These are phyloP conservation scores for Noctua fimbriata DNA, from an alignment of 2,888 invertebrate species.

Conservation along the genomic window DNA sequence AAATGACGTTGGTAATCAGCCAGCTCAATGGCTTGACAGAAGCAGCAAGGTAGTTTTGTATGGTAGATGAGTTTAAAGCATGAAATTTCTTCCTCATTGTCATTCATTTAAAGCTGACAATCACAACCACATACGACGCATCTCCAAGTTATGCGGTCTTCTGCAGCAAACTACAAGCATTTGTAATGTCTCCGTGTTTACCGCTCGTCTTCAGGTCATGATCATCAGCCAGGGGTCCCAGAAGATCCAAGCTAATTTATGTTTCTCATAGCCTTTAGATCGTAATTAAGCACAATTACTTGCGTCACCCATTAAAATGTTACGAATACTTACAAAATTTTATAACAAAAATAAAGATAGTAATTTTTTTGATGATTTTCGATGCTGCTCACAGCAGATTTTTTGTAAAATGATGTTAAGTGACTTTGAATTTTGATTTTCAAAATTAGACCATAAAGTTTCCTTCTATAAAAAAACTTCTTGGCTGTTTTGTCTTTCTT, in stretches of 20 bases:
- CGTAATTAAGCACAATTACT: background rate
- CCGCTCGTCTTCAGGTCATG: no score
- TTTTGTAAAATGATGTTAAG: constrained; percentile 38
- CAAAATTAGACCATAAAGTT: constrained; percentile 15
- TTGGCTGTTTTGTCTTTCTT: background rate
- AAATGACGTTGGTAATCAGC: background rate
- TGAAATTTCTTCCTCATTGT: background rate
- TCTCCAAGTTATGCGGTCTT: background rate
- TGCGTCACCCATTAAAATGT: background rate
- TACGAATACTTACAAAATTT: constrained; percentile 41
- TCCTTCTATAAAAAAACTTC: constrained; percentile 24
- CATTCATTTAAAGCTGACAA: background rate
- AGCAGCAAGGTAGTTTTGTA: background rate
- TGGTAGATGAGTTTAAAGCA: no score
- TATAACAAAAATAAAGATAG: constrained; percentile 30
- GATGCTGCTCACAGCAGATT: constrained; percentile 16
- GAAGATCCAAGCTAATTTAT: background rate
- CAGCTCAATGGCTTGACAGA: background rate
- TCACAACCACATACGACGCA: background rate
- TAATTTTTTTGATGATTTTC: constrained; percentile 33
- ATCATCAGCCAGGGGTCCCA: background rate
- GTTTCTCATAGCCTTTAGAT: background rate
- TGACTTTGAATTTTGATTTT: constrained; percentile 17
- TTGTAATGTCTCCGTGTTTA: background rate
- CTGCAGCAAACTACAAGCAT: background rate